Evolutionary conservation across 2,888 invertebrate genomes (phyloP).

Genomic region (Nasonia oneida): DNA sequence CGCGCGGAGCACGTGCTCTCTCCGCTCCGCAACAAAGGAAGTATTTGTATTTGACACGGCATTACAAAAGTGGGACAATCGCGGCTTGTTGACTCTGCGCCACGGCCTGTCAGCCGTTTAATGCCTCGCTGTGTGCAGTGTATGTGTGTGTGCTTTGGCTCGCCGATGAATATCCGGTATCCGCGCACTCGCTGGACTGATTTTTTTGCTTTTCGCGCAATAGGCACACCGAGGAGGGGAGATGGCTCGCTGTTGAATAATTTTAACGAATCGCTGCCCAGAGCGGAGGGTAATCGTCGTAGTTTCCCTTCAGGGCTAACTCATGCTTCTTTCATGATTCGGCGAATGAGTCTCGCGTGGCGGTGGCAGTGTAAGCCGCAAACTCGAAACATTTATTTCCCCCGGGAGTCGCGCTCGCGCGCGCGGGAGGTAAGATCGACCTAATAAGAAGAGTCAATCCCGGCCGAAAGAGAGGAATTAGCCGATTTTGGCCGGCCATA

Average conservation of each 20-base stretch:
- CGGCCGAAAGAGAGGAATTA: not conserved
- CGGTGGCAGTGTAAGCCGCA: not conserved
- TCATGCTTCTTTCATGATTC: constrained; percentile 28
- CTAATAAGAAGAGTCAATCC: constrained; percentile 46
- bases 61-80: constrained; percentile 54
- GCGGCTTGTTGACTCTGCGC: constrained; percentile 52
- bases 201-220: not conserved
- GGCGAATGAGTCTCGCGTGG: constrained; percentile 30
- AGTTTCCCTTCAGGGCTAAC: not conserved
- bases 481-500: not conserved
- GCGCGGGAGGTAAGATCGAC: constrained; percentile 24
- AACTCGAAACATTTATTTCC: constrained; percentile 56
- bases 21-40: constrained; percentile 36
- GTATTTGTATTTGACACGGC: constrained; percentile 38
- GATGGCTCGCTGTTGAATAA: not conserved
- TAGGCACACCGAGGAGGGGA: not conserved
- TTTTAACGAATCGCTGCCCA: not conserved
- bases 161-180: not conserved
- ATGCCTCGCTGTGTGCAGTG: not conserved
- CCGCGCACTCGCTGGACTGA: not conserved
- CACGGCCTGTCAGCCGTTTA: constrained; percentile 8
- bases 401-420: constrained; percentile 6
- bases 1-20: not conserved
- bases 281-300: constrained; percentile 15
- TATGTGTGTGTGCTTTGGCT: not conserved